Conservation (phyloP, 2,113 vertebrate genomes). For the Oncorhynchus mykiss region DNA sequence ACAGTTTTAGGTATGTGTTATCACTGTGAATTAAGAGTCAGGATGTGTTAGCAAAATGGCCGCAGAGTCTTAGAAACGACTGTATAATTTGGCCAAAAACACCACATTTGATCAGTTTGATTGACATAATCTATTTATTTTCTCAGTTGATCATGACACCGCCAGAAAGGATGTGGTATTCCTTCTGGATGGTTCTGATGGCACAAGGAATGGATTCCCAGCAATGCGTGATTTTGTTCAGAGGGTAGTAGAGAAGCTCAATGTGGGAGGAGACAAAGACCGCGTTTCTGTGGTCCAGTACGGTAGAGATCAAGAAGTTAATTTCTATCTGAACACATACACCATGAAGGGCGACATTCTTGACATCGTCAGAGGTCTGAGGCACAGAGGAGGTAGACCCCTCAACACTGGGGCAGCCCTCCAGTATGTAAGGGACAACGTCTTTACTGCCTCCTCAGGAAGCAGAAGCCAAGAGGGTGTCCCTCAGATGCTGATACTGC, state of each 20-base stretch:
- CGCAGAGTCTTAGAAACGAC: too few species aligned
- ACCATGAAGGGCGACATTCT: slow-evolving; percentile 15
- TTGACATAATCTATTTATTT: too few species aligned
- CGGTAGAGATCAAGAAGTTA: slow-evolving; percentile 15
- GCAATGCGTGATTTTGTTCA: slow-evolving; percentile 11
- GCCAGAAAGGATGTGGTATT: background rate
- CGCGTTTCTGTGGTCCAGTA: slow-evolving; percentile 21
- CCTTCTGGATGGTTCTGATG: slow-evolving; percentile 16
- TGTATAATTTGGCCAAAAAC: too few species aligned
- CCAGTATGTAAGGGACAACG: slow-evolving; percentile 49
- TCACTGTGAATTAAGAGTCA: too few species aligned
- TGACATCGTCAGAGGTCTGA: background rate
- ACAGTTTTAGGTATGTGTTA: too few species aligned
- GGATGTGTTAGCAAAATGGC: too few species aligned
- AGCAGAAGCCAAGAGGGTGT: slow-evolving; percentile 76
- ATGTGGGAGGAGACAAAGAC: slow-evolving; percentile 21
- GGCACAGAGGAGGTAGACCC: slow-evolving; percentile 39
- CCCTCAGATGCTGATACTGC: slow-evolving; percentile 76
- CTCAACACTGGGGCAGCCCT: slow-evolving; percentile 70
- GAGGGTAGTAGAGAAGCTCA: background rate
- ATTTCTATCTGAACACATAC: slow-evolving; percentile 31
- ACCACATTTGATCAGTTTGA: too few species aligned
- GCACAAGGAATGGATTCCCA: slow-evolving; percentile 5
- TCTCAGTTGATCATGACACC: too few species aligned
- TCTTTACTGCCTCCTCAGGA: slow-evolving; percentile 75